Conservation (phyloP, 2,888 invertebrate genomes). For the Pollenia griseotomentosa region DNA sequence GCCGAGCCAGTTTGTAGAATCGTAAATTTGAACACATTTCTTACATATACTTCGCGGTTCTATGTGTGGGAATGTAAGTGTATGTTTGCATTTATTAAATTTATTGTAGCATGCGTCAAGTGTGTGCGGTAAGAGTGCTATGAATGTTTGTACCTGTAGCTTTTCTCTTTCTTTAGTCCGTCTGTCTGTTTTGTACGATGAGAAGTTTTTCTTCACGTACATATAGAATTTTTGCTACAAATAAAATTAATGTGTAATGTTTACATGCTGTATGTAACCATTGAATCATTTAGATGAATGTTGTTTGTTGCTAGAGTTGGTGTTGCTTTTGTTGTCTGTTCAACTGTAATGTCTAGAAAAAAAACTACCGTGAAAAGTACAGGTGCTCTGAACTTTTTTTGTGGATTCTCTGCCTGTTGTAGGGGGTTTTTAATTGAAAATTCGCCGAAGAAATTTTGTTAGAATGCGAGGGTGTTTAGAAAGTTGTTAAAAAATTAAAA, state of each 20-base stretch:
- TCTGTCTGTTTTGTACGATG: slow-evolving; percentile 35
- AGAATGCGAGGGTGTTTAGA: slow-evolving; percentile 3
- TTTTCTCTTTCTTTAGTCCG: slow-evolving; percentile 25
- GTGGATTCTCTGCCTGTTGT: slow-evolving; percentile 2
- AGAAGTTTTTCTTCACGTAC: slow-evolving; percentile 53
- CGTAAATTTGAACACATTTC: slow-evolving; percentile 4
- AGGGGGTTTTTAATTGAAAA: slow-evolving; percentile 61
- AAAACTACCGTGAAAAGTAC: slow-evolving; percentile 71
- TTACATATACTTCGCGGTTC: slow-evolving; percentile 19
- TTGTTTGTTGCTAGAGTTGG: slow-evolving; percentile 64
- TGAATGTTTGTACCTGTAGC: slow-evolving; percentile 27
- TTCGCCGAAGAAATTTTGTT: slow-evolving; percentile 39
- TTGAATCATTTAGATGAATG: slow-evolving; percentile 72
- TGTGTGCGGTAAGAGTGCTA: slow-evolving; percentile 56
- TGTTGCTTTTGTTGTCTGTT: slow-evolving; percentile 48
- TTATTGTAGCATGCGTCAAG: slow-evolving; percentile 73
- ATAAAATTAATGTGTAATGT: slow-evolving; percentile 73
- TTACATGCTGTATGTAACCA: slow-evolving; percentile 75
- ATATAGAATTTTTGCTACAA: slow-evolving; percentile 64
- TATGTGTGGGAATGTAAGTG: slow-evolving; percentile 15
- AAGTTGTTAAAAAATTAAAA: slow-evolving; percentile 10
- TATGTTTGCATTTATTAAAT: slow-evolving; percentile 55
- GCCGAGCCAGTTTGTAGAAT: slow-evolving; percentile 30
- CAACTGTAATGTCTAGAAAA: slow-evolving; percentile 38
- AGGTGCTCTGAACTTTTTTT: slow-evolving; percentile 65